phyloP scores from a whole-genome alignment of 2,797 vertebrate species.

The Aeoliscus strigatus region DNA sequence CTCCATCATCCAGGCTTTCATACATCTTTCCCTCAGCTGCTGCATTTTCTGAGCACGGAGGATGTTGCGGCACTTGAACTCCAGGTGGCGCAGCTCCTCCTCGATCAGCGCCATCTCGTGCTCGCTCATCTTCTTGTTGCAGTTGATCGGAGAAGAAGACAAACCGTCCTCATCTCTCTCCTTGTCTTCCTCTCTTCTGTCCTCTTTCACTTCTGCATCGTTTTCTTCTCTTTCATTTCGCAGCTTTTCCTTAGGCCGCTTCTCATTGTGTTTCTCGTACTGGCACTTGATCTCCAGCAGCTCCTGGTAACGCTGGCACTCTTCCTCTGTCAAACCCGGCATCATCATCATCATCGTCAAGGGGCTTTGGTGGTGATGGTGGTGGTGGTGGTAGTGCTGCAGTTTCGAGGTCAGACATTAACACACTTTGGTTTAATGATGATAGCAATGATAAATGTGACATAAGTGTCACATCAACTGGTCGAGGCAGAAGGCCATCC shows the following conservation, averaged over 20 bases:
- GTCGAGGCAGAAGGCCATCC: too few species aligned
- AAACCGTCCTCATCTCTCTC: too few species aligned
- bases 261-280: constrained; percentile 85
- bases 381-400: too few species aligned
- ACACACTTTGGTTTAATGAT: too few species aligned
- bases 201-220: constrained; percentile 49
- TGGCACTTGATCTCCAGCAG: constrained; percentile 88
- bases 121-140: constrained; percentile 78
- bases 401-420: too few species aligned
- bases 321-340: constrained; percentile 85
- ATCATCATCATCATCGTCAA: constrained; percentile 75
- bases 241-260: too few species aligned
- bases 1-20: constrained; percentile 88
- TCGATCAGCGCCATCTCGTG: constrained; percentile 85
- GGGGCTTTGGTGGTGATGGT: too few species aligned
- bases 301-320: constrained; percentile 86
- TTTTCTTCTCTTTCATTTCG: constrained; percentile 21
- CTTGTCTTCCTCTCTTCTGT: too few species aligned
- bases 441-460: too few species aligned
- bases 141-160: too few species aligned
- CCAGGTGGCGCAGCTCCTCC: constrained; percentile 88
- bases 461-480: too few species aligned
- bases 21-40: constrained; percentile 86
- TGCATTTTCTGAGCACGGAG: constrained; percentile 92
- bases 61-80: constrained; percentile 92